Evolutionary conservation across 2,888 invertebrate genomes (phyloP).

Genomic region (Pachydiplax longipennis): DNA sequence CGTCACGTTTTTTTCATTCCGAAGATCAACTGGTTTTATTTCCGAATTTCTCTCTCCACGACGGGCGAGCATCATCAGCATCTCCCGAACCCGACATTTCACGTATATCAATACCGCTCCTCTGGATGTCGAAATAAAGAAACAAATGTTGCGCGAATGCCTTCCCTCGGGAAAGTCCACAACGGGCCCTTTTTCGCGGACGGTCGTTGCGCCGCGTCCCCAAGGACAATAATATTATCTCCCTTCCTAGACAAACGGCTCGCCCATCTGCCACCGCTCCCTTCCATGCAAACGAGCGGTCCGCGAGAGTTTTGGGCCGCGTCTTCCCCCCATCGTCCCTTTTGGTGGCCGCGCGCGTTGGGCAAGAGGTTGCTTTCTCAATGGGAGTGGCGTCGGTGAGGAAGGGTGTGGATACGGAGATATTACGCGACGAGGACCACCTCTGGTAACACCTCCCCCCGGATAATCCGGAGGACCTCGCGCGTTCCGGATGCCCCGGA

Average conservation of each 20-base stretch:
- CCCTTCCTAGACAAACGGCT: not conserved
- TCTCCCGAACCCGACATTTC: not conserved
- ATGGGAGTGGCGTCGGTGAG: not conserved
- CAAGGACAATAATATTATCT: not conserved
- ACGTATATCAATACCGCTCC: not conserved
- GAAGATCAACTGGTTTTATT: slow-evolving; percentile 36
- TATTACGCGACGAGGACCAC: slow-evolving; percentile 1
- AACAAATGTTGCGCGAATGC: not conserved
- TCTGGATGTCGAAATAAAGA: not conserved
- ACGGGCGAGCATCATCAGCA: not conserved
- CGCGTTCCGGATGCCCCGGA: not conserved
- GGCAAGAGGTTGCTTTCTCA: not conserved
- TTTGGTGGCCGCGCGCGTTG: not conserved
- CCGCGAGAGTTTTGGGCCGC: not conserved
- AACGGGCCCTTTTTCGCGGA: not conserved
- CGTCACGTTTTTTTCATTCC: slow-evolving; percentile 9
- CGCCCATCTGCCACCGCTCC: not conserved
- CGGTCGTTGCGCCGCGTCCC: not conserved
- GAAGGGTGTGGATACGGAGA: not conserved
- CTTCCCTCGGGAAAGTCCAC: not conserved
- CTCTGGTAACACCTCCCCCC: not conserved
- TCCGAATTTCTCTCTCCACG: slow-evolving; percentile 37
- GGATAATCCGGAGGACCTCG: not conserved
- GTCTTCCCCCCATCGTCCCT: not conserved
- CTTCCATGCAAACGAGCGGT: not conserved